phyloP scores from a whole-genome alignment of 2,888 invertebrate species.

The Rhabditophanes sp. region DNA sequence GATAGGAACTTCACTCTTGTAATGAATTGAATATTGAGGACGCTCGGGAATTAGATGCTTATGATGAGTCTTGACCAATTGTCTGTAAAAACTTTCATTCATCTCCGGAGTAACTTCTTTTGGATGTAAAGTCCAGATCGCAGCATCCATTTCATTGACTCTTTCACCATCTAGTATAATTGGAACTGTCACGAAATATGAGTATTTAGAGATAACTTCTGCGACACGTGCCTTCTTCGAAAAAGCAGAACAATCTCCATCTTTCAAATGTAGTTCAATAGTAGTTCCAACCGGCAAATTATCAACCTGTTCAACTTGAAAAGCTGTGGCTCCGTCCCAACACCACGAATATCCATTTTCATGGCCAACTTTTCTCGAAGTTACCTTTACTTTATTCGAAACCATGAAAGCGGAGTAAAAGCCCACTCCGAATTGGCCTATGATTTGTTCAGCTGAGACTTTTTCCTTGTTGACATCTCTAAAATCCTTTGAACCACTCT shows the following conservation, averaged over 20 bases:
- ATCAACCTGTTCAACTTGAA: conserved; percentile 71
- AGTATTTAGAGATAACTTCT: conserved; percentile 60
- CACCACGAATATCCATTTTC: conserved; percentile 63
- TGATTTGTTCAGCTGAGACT: conserved; percentile 57
- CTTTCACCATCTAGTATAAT: conserved; percentile 74
- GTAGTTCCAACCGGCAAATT: conserved; percentile 75
- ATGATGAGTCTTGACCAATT: conserved; percentile 18
- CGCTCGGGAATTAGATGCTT: conserved; percentile 36
- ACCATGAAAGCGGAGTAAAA: conserved; percentile 97
- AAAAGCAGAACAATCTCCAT: conserved; percentile 68
- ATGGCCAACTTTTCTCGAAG: conserved; percentile 57
- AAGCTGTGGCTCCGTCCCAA: conserved; percentile 66
- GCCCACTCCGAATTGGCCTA: conserved; percentile 94
- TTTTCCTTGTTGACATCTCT: conserved; percentile 19
- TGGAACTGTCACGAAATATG: conserved; percentile 85
- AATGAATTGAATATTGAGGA: conserved; percentile 76
- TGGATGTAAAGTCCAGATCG: conserved; percentile 73
- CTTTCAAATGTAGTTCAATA: conserved; percentile 73
- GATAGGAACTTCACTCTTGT: conserved; percentile 76
- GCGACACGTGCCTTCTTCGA: conserved; percentile 68
- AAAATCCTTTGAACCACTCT: conserved; percentile 72
- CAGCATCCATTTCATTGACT: conserved; percentile 56
- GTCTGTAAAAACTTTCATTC: conserved; percentile 56
- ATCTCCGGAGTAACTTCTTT: conserved; percentile 68
- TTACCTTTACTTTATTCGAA: conserved; percentile 81